Evolutionary conservation across 2,113 vertebrate genomes (phyloP), one percentile per base, ranked within the genome.

Genomic region (Aldabrachelys gigantea): DNA sequence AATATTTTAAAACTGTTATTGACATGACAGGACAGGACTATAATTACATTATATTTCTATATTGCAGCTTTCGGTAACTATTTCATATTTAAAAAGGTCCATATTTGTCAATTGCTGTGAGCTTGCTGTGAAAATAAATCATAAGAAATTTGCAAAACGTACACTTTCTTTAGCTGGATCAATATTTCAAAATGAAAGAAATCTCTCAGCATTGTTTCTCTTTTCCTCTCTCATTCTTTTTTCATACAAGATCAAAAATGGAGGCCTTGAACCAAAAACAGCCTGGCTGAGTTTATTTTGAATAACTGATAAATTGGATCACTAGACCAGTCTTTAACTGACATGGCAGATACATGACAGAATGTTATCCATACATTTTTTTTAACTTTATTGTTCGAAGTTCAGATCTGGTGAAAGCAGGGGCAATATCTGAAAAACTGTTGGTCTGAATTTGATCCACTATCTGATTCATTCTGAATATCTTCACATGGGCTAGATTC

Each of bases 131-230:
- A 41, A 65, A 87, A 88, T 44, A 31, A 49, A 1, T 79, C 17
- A 8, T 1, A 0, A 0, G 6, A 59, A 83, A 44, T 24, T 50
- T 78, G 53, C 24, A 25, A 78, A 62, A 17, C 22, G 24, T 49
- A 14, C 16, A 17, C 27, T 80, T 16, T 0, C 0, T 8, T 17
- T 38, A 49, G 50, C 31, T 91, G 89, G 3, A 29, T 2, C 57
- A 59, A 59, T 0, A 1, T 53, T n/a, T 38, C 14, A 69, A 57
- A 22, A 3, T 13, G 47, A 56, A 13, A 81, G 38, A 53, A 76
- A 25, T 14, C 25, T 1, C n/a, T 38, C 25, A 56, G 2, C 0
- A 0, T 47, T 24, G 29, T 72, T 24, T 56, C 17, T 84, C 47
- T 62, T 21, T 59, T 59, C 27, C 27, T 59, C 27, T 31, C 57